Evolutionary conservation across 1,140 invertebrate species (phyloP).

Genomic region (Bombus waltoni): DNA sequence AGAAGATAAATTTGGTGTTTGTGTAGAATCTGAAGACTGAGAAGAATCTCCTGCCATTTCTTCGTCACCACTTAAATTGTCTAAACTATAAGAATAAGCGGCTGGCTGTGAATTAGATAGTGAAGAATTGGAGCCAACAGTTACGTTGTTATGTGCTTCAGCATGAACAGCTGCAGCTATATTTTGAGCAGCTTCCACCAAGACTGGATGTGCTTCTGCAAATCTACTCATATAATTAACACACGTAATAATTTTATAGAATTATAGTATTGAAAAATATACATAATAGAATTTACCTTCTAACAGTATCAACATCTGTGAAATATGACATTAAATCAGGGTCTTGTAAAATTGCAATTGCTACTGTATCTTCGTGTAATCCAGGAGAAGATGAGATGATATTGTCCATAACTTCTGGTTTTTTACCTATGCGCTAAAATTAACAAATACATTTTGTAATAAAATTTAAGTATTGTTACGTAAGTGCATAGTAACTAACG

Average conservation of each 20-base stretch:
- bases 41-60: conserved; percentile 84
- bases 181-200: conserved; percentile 82
- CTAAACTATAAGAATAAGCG: conserved; percentile 81
- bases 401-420: conserved; percentile 83
- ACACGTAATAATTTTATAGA: conserved; percentile 13
- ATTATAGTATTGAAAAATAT: conserved; percentile 68
- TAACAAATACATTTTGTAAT: conserved; percentile 33
- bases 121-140: conserved; percentile 71
- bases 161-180: conserved; percentile 83
- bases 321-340: conserved; percentile 84
- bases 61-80: conserved; percentile 84
- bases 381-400: conserved; percentile 83
- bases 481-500: conserved; percentile 27
- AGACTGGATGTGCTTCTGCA: conserved; percentile 81
- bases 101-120: conserved; percentile 68
- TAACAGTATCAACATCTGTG: conserved; percentile 81
- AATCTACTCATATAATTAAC: conserved; percentile 72
- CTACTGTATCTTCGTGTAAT: conserved; percentile 83
- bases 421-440: conserved; percentile 81
- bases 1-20: conserved; percentile 67
- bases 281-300: conserved; percentile 73
- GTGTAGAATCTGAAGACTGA: conserved; percentile 80
- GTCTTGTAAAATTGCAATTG: conserved; percentile 84
- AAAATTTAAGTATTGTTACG: neutral
- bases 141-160: conserved; percentile 75